Percentiles rank a stretch among this genome's conserved stretches.
phyloP scores from a whole-genome alignment of 1,140 invertebrate species.

The Grapholita molesta region DNA sequence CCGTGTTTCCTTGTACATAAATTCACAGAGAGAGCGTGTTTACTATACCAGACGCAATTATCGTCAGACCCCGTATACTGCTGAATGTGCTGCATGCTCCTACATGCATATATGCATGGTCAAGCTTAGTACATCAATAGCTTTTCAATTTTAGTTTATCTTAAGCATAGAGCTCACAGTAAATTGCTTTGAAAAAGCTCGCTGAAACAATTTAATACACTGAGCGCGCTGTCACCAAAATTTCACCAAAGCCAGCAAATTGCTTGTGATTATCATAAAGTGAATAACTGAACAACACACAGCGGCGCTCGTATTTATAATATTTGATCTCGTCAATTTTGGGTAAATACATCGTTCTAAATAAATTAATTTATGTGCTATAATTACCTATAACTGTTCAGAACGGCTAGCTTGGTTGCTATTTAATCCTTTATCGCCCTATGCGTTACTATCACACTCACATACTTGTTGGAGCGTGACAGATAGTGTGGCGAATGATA shows the following conservation, averaged over 20 bases:
- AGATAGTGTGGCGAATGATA: no score
- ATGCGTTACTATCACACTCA: no score
- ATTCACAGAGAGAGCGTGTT: no score
- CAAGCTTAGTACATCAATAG: neutral
- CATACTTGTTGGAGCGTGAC: no score
- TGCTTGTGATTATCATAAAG: conserved; percentile 10
- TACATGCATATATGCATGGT: no score
- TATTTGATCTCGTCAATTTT: neutral
- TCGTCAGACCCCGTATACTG: no score
- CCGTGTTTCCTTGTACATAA: no score
- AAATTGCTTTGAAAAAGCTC: conserved; percentile 3
- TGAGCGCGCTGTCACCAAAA: neutral
- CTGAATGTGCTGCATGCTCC: no score
- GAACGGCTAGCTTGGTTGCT: no score
- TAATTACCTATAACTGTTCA: no score
- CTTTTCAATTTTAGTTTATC: neutral
- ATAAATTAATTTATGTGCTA: neutral
- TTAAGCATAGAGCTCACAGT: neutral
- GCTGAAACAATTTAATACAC: neutral
- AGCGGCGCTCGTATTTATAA: neutral
- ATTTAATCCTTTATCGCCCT: no score
- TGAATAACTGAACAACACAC: neutral
- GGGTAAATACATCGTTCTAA: neutral
- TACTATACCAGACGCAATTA: no score
- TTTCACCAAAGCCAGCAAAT: neutral